These are phyloP conservation scores for Trichomalopsis sarcophagae DNA, from an alignment of 1,140 invertebrate genomes.

Conservation along the genomic window DNA sequence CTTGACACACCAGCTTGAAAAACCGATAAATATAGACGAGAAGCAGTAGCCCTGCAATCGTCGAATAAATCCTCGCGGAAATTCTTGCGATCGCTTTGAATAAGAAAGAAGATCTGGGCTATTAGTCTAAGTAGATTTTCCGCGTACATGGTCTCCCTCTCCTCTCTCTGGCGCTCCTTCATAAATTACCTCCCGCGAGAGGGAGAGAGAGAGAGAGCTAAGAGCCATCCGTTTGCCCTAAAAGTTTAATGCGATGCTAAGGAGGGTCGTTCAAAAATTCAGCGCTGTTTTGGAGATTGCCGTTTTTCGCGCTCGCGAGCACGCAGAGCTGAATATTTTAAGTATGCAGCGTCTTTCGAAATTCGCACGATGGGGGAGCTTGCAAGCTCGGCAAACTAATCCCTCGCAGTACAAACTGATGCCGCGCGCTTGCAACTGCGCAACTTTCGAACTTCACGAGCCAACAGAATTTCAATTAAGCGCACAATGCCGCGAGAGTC, in stretches of 20 bases:
- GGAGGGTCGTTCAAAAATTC: background rate
- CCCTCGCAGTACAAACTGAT: background rate
- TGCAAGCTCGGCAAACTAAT: background rate
- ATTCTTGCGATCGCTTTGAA: constrained; percentile 14
- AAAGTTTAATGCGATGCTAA: constrained; percentile 1
- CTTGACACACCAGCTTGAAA: background rate
- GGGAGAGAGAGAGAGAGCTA: background rate
- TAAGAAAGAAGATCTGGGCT: background rate
- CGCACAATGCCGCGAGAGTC: background rate
- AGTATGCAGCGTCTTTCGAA: background rate
- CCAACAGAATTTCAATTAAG: constrained; percentile 1
- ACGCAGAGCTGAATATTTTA: background rate
- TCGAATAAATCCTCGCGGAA: constrained; percentile 45
- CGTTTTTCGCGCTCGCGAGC: background rate
- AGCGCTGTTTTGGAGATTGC: background rate
- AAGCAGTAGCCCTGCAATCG: constrained; percentile 4
- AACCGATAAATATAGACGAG: background rate
- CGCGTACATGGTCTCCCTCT: background rate
- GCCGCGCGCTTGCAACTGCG: background rate
- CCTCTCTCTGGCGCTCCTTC: background rate
- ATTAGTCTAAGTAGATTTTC: constrained; percentile 28
- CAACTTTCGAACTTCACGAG: background rate
- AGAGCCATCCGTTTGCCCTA: background rate
- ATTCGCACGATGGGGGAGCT: background rate
- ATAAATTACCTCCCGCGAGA: constrained; percentile 15